Evolutionary conservation across 2,797 vertebrate genomes (phyloP).

Genomic region (Sorex maritimensis): DNA sequence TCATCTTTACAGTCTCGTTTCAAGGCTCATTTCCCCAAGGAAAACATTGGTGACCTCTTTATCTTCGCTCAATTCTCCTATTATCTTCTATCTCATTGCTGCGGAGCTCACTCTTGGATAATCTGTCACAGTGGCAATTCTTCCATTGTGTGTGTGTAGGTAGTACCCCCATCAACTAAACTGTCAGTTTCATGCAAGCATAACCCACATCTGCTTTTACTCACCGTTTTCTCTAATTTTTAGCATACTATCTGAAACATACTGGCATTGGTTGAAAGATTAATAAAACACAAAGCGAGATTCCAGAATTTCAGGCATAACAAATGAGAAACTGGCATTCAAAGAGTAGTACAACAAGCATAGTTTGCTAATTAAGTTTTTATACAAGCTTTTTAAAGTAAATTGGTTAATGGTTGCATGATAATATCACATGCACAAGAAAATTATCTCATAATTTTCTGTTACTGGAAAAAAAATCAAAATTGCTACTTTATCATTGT

Average conservation of each 20-base stretch:
- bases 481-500: not conserved
- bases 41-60: constrained; percentile 6
- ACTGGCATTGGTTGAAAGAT: not conserved
- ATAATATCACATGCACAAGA: not conserved
- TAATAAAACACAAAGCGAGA: constrained; percentile 7
- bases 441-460: constrained; percentile 31
- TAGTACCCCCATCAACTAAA: not conserved
- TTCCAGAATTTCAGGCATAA: not conserved
- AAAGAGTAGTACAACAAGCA: not conserved
- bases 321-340: constrained; percentile 14
- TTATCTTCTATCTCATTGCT: not conserved
- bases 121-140: not conserved
- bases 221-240: not conserved
- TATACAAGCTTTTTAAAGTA: not conserved
- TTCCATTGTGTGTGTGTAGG: not conserved
- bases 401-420: not conserved
- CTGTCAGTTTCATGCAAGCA: not conserved
- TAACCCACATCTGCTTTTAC: not conserved
- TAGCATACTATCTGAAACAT: not conserved
- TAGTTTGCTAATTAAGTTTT: constrained; percentile 5
- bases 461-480: not conserved
- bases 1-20: not conserved
- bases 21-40: constrained; percentile 22
- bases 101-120: not conserved
- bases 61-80: not conserved